Base-by-base conservation (phyloP, 2,888 invertebrate genomes). In the Tortrix viridana region DNA sequence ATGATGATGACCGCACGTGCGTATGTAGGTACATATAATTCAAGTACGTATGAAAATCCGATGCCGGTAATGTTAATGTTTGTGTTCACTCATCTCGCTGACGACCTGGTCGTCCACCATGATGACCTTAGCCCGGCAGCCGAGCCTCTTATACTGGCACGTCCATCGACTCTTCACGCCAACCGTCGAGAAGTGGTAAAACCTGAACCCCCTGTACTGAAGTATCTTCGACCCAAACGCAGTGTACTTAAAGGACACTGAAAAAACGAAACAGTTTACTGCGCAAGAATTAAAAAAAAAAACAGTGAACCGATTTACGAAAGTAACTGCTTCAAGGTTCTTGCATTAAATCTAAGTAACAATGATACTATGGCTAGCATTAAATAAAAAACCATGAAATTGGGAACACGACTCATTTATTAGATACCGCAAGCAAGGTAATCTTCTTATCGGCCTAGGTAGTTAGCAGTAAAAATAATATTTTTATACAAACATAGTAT, bases 91-190 rank as follows among this genome's bases (percentile, higher is more conserved):
- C 0, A 55, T 72, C 3, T 71, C 43, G 41, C 67, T 72, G 4
- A 76, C 5, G 4, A 82, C 66, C 12, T 46, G 38, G 2, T 65
- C 54, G 12, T 72, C 62, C 7, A 48, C 14, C 0, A 75, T 80
- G 14, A 74, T 63, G 4, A 76, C 67, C n/a, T 74, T 79, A 1
- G 70, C 75, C 6, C 65, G 67, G 59, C 78, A 79, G 12, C 74
- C 70, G n/a, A 52, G 57, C 54, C 59, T 55, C 16, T 63, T 61
- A 46, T 66, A 70, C 22, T 60, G 69, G 65, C 77, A 77, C 14
- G 67, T 63, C 75, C 76, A 77, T 5, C 70, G 65, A 1, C 9
- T 76, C 65, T 73, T 67, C 1, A 38, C 14, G 5, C 62, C 61
- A 5, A 46, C 20, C 22, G 23, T 67, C n/a, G 37, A 49, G 55